A percentile compares a stretch with the other conserved stretches of the same genome.
phyloP scores from a whole-genome alignment of 1,140 invertebrate species.

The Apocrypta bakeri region DNA sequence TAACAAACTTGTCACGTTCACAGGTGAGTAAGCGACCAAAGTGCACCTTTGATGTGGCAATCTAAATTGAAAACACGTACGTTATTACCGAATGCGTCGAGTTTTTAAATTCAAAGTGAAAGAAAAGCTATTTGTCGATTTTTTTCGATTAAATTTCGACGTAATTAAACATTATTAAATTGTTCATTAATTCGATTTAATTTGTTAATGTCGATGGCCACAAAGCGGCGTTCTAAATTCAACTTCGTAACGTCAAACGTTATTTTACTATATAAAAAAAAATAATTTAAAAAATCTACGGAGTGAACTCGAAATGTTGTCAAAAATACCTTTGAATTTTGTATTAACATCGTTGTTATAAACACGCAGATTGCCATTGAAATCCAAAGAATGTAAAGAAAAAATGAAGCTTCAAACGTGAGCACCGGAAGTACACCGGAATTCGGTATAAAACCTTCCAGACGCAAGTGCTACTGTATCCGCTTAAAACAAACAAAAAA shows the following conservation, averaged over 20 bases:
- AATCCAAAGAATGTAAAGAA: background rate
- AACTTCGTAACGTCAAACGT: too few relatives aligned
- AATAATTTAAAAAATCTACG: too few relatives aligned
- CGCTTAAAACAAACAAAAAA: background rate
- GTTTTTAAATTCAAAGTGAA: constrained; percentile 21
- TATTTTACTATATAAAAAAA: too few relatives aligned
- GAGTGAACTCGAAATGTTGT: too few relatives aligned
- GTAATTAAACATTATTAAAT: too few relatives aligned
- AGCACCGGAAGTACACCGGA: constrained; percentile 4
- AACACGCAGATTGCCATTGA: background rate
- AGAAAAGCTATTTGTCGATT: background rate
- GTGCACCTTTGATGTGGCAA: constrained; percentile 17
- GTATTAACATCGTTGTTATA: constrained; percentile 19
- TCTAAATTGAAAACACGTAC: constrained; percentile 28
- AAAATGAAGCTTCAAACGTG: background rate
- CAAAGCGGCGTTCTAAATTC: too few relatives aligned
- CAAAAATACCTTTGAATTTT: too few relatives aligned
- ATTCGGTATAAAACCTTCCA: background rate
- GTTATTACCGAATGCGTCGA: constrained; percentile 20
- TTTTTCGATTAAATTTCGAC: too few relatives aligned
- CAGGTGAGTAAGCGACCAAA: constrained; percentile 13
- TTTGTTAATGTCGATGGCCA: too few relatives aligned
- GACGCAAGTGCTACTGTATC: background rate
- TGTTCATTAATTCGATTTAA: too few relatives aligned
- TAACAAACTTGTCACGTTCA: constrained; percentile 2